Base-by-base conservation (phyloP, 2,888 invertebrate genomes). In the Drosophila buzzatii region DNA sequence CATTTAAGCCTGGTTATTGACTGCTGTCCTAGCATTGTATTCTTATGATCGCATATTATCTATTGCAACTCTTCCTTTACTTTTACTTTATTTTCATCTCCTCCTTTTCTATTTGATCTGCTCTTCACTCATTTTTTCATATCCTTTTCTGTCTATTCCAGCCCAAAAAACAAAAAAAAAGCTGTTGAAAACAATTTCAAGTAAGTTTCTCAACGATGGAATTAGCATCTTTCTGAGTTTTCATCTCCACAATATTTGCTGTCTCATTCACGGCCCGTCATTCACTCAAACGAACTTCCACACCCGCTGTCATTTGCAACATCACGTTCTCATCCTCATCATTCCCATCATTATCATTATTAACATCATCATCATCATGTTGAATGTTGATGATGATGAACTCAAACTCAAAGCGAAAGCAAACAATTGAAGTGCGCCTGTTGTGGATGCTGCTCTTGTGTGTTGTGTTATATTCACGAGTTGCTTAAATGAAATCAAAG, bases 401-500 rank as follows among this genome's bases (percentile, higher is more conserved):
- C 51, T 70, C 55, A 59, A 44, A 57, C 51, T 42, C 73, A 66
- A 70, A 64, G 75, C 75, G 61, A 45, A 37, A 64, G 70, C 79
- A 56, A 80, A 80, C 78, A 75, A 73, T 63, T 77, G 64, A 74
- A 83, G 86, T 83, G 64, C 56, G 71, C 60, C 64, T 73, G 74
- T 70, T 79, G 74, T 76, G 44, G 65, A 81, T 79, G 71, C 72
- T 68, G 73, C 68, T 73, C 73, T 73, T 82, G 70, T 73, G 57
- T 20, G 53, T 39, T 39, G 33, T 35, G 33, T 51, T 51, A 51
- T 18, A 51, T 80, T 70, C 69, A 58, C 66, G 71, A 76, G 67
- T 79, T 83, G 62, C 70, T 67, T 74, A 74, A 80, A 71, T 74
- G 77, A 85, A 87, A 79, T 79, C 88, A 85, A 76, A 79, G 77